These are phyloP conservation scores for Seira ritae DNA, from an alignment of 2,888 invertebrate species.

Conservation along the genomic window DNA sequence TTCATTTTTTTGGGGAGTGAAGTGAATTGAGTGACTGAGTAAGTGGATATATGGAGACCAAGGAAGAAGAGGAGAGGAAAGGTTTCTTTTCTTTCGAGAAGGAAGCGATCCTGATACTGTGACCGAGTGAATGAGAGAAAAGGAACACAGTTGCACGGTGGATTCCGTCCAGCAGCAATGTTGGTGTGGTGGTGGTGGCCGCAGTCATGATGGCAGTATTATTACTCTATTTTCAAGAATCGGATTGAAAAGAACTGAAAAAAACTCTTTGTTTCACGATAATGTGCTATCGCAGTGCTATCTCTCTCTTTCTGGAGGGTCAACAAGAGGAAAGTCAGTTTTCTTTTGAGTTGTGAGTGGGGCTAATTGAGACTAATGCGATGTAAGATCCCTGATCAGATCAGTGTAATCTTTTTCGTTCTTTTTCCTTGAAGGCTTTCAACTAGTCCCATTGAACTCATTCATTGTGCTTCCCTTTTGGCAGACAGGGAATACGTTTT, in stretches of 20 bases:
- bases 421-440: slow-evolving; percentile 26
- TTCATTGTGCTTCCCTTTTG: slow-evolving; percentile 37
- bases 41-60: too few species aligned
- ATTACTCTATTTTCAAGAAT: too few species aligned
- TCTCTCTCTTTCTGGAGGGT: too few species aligned
- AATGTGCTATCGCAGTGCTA: too few species aligned
- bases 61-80: too few species aligned
- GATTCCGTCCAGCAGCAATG: slow-evolving; percentile 50
- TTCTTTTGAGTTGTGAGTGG: slow-evolving; percentile 9
- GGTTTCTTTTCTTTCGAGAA: not conserved
- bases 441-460: slow-evolving; percentile 30
- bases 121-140: slow-evolving; percentile 37
- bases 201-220: slow-evolving; percentile 26
- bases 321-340: too few species aligned
- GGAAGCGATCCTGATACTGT: slow-evolving; percentile 50
- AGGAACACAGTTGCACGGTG: slow-evolving; percentile 31
- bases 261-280: too few species aligned
- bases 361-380: slow-evolving; percentile 47
- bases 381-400: slow-evolving; percentile 16
- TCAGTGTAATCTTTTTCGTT: not conserved
- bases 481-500: slow-evolving; percentile 36
- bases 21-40: too few species aligned
- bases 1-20: too few species aligned
- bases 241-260: too few species aligned
- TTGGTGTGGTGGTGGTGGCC: slow-evolving; percentile 16